Conservation (phyloP, 2,888 invertebrate species). For the Spisula subtruncata region DNA sequence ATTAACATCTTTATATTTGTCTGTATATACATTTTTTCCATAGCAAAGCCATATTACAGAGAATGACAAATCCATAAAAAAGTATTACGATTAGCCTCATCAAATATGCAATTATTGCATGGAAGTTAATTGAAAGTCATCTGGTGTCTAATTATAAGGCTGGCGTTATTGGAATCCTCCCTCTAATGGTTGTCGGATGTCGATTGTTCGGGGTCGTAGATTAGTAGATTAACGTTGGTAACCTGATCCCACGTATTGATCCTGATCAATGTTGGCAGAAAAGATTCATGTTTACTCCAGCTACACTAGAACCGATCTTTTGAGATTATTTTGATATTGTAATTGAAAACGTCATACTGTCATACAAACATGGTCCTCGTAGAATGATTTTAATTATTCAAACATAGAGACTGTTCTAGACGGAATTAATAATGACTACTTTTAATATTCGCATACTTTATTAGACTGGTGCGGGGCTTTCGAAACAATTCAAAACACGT, state of each 20-base stretch:
- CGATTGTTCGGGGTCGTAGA: conserved; percentile 42
- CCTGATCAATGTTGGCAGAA: conserved; percentile 13
- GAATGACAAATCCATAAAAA: background rate
- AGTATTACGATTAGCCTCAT: background rate
- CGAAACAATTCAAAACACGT: background rate
- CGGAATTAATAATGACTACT: background rate
- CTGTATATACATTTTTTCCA: background rate
- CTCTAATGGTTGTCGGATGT: conserved; percentile 42
- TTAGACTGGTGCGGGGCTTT: too few species aligned
- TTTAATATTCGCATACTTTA: background rate
- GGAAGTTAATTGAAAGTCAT: conserved; percentile 25
- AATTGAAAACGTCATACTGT: conserved; percentile 45
- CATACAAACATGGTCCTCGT: conserved; percentile 24
- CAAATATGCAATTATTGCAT: conserved; percentile 1
- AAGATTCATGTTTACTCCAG: conserved; percentile 38
- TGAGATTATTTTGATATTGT: conserved; percentile 43
- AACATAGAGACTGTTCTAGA: background rate
- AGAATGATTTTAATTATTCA: conserved; percentile 22
- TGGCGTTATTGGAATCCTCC: background rate
- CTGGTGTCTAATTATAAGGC: conserved; percentile 21
- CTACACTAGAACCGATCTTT: conserved; percentile 16
- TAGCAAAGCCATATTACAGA: background rate
- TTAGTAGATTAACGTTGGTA: conserved; percentile 42
- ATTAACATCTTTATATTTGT: background rate
- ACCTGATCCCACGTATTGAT: conserved; percentile 40